Percentiles rank a stretch among this genome's conserved stretches.
Evolutionary conservation across 2,888 invertebrate genomes (phyloP).

Genomic region (Corythucha ciliata): DNA sequence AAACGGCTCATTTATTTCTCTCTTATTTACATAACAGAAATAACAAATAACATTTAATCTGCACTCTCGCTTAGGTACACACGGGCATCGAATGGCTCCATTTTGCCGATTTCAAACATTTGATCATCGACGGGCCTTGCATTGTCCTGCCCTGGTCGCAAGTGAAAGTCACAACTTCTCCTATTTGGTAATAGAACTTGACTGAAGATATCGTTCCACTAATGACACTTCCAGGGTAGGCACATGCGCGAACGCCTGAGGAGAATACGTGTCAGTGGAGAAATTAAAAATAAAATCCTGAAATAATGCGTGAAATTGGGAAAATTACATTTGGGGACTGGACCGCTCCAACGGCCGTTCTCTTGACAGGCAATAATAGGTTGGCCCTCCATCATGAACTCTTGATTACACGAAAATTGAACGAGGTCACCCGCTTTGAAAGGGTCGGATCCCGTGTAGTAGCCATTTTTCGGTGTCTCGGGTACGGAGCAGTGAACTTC

Average conservation of each 20-base stretch:
- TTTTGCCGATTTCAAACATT: conserved; percentile 71
- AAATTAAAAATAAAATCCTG: too few species aligned
- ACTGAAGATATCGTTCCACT: conserved; percentile 77
- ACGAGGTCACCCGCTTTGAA: conserved; percentile 77
- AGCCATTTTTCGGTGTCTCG: conserved; percentile 19
- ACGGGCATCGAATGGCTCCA: conserved; percentile 80
- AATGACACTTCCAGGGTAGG: conserved; percentile 77
- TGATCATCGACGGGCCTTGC: conserved; percentile 65
- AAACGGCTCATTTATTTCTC: too few species aligned
- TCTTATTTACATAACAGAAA: too few species aligned
- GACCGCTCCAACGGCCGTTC: conserved; percentile 75
- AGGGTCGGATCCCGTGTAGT: conserved; percentile 20
- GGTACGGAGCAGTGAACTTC: conserved; percentile 22
- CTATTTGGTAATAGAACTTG: conserved; percentile 79
- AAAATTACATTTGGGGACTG: conserved; percentile 66
- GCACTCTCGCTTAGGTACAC: conserved; percentile 43
- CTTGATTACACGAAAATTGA: conserved; percentile 78
- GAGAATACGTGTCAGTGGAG: conserved; percentile 9
- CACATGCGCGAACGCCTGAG: conserved; percentile 67
- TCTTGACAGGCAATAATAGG: conserved; percentile 85
- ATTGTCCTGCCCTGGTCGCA: conserved; percentile 68
- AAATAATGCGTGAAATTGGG: neutral
- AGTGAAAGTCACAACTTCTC: conserved; percentile 73
- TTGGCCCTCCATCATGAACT: conserved; percentile 80
- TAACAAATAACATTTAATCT: too few species aligned